phyloP scores from a whole-genome alignment of 1,140 invertebrate genomes.

The Mercenaria mercenaria region DNA sequence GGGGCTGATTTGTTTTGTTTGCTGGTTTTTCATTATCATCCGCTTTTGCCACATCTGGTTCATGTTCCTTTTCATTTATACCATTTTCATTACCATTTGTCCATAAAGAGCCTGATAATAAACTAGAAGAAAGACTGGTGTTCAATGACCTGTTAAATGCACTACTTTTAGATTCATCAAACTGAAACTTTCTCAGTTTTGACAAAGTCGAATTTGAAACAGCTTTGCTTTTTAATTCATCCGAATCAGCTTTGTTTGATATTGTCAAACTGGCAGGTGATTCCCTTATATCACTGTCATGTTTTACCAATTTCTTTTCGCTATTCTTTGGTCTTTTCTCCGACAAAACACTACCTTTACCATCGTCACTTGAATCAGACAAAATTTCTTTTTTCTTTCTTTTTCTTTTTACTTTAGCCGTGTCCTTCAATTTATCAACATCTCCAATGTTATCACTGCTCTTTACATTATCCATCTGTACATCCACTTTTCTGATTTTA shows the following conservation, averaged over 20 bases:
- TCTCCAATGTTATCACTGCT: not conserved
- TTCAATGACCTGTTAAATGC: not conserved
- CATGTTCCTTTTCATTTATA: not conserved
- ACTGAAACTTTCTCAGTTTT: slow-evolving; percentile 45
- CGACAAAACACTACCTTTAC: not conserved
- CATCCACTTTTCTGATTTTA: not conserved
- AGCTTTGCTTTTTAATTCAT: not conserved
- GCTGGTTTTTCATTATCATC: not conserved
- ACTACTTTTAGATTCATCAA: slow-evolving; percentile 54
- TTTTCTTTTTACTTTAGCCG: not conserved
- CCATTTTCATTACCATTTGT: not conserved
- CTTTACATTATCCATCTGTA: too few species aligned
- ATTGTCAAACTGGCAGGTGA: too few species aligned
- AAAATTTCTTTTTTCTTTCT: not conserved
- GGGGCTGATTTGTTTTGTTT: not conserved
- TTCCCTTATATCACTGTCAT: too few species aligned
- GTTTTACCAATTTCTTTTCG: too few species aligned
- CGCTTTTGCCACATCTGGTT: not conserved
- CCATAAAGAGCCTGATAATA: slow-evolving; percentile 38
- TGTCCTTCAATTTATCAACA: not conserved
- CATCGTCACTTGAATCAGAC: not conserved
- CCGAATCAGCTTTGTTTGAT: not conserved
- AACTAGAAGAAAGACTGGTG: not conserved
- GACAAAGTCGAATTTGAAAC: slow-evolving; percentile 31
- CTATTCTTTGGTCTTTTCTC: not conserved